phyloP scores from a whole-genome alignment of 2,113 vertebrate genomes.

The Pyxicephalus adspersus region DNA sequence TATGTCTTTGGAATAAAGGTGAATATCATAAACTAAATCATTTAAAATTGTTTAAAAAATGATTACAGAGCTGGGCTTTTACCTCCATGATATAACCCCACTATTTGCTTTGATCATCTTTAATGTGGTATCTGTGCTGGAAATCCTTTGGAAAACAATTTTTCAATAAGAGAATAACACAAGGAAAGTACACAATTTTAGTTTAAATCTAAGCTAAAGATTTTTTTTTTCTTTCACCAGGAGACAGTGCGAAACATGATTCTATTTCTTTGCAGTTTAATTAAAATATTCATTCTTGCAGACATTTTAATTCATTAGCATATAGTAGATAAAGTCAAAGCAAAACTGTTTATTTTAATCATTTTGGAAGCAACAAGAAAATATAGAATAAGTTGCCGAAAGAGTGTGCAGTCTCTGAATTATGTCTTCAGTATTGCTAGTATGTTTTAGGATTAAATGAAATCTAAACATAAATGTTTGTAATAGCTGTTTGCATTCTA shows the following conservation, averaged over 20 bases:
- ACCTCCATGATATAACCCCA: too few species aligned
- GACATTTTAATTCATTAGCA: slow-evolving; percentile 46
- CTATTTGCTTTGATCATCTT: too few species aligned
- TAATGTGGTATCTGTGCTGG: too few species aligned
- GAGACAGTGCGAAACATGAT: slow-evolving; percentile 16
- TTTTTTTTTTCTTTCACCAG: slow-evolving; percentile 2
- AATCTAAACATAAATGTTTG: slow-evolving; percentile 18
- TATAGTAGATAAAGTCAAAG: slow-evolving; percentile 47
- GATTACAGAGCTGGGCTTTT: too few species aligned
- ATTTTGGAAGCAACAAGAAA: slow-evolving; percentile 18
- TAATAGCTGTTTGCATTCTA: slow-evolving; percentile 10
- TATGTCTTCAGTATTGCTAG: slow-evolving; percentile 13
- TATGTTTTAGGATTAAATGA: slow-evolving; percentile 31
- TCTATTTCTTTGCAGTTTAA: slow-evolving; percentile 39
- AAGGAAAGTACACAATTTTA: slow-evolving; percentile 17
- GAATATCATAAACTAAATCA: too few species aligned
- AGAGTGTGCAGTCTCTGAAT: neutral
- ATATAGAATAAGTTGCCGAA: neutral
- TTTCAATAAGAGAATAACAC: too few species aligned
- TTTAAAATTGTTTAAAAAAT: too few species aligned
- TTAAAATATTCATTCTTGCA: slow-evolving; percentile 55
- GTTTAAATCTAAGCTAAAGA: neutral
- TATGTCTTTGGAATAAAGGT: too few species aligned
- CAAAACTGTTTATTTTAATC: slow-evolving; percentile 41
- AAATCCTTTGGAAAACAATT: too few species aligned